These are phyloP conservation scores for Leptodirus hochenwartii DNA, from an alignment of 2,888 invertebrate genomes.

Conservation along the genomic window DNA sequence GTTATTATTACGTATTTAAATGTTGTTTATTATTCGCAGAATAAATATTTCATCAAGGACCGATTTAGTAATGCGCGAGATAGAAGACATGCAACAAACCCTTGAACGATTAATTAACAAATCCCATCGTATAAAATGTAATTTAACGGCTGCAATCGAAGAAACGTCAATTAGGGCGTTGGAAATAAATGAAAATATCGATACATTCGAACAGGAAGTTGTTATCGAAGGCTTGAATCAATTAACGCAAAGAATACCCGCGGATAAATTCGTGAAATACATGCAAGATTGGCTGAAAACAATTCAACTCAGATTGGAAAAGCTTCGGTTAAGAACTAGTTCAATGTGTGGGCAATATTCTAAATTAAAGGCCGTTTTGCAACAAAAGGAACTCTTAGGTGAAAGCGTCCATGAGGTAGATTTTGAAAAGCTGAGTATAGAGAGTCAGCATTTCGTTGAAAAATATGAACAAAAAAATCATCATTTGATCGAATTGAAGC, in stretches of 20 bases:
- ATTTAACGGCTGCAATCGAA: constrained; percentile 33
- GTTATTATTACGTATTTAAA: too few species aligned
- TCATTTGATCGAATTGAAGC: constrained; percentile 36
- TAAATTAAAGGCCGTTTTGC: constrained; percentile 34
- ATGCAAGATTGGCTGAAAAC: constrained; percentile 41
- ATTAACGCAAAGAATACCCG: constrained; percentile 40
- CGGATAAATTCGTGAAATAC: constrained; percentile 36
- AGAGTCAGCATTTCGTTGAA: constrained; percentile 32
- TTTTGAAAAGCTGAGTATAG: constrained; percentile 42
- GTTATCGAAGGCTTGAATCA: constrained; percentile 34
- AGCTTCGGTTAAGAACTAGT: constrained; percentile 32
- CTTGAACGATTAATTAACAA: constrained; percentile 22
- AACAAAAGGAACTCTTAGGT: constrained; percentile 36
- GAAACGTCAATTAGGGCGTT: constrained; percentile 33
- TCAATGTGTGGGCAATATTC: constrained; percentile 30
- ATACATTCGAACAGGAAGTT: constrained; percentile 33
- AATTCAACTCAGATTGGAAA: constrained; percentile 35
- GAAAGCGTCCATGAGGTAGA: constrained; percentile 40
- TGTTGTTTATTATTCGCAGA: too few species aligned
- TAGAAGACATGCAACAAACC: constrained; percentile 27
- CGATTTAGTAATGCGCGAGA: constrained; percentile 31
- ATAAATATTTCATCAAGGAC: constrained; percentile 34
- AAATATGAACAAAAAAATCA: constrained; percentile 35
- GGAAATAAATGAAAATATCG: constrained; percentile 31
- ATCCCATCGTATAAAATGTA: constrained; percentile 25